These are phyloP conservation scores for Paguma larvata DNA, from an alignment of 2,797 vertebrate species.

Conservation along the genomic window DNA sequence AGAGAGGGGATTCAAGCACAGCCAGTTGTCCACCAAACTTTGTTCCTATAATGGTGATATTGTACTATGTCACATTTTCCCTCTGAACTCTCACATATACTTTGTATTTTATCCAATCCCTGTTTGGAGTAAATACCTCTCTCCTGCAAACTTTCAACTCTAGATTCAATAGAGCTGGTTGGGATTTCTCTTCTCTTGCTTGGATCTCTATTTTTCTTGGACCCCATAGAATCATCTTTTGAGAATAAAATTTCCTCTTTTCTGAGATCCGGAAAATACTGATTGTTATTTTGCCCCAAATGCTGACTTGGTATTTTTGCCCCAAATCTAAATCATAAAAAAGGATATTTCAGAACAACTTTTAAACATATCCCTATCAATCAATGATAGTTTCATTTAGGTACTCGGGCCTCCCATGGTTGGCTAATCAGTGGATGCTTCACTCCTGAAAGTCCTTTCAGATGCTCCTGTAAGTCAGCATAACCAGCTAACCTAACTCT, in stretches of 20 bases:
- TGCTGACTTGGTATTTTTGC: neutral
- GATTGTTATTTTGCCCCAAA: neutral
- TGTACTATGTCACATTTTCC: neutral
- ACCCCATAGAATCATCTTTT: neutral
- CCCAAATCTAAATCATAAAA: neutral
- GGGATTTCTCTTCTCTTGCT: neutral
- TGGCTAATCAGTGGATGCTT: neutral
- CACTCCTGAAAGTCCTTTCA: neutral
- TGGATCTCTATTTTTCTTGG: neutral
- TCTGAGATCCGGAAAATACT: neutral
- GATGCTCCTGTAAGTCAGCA: neutral
- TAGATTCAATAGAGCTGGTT: neutral
- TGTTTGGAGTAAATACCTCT: neutral
- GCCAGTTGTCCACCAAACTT: neutral
- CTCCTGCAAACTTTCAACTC: neutral
- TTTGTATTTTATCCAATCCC: neutral
- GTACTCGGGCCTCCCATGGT: neutral
- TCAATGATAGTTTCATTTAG: neutral
- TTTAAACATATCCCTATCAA: neutral
- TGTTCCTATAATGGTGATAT: neutral
- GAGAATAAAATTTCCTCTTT: constrained; percentile 1
- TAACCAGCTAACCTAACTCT: neutral
- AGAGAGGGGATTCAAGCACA: neutral
- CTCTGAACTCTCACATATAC: neutral
- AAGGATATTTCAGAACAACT: neutral